Base-by-base conservation (phyloP, 2,797 vertebrate genomes). In the Centroberyx gerrardi region DNA sequence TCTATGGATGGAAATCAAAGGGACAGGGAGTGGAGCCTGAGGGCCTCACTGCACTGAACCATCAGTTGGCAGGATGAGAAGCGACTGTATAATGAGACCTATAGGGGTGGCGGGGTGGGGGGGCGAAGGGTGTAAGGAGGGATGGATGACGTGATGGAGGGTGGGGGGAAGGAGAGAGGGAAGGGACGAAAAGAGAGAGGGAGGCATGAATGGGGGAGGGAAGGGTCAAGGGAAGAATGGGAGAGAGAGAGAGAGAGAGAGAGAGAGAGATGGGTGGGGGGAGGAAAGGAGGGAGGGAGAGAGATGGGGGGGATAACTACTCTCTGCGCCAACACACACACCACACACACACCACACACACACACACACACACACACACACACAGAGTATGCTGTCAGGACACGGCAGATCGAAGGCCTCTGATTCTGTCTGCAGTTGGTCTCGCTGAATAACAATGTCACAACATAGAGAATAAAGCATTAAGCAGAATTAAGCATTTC, bases 41-140 rank as follows among this genome's bases (percentile, higher is more conserved):
- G 87, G 90, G 78, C 73, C 59, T 73, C 68, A 22, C 87, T 86
- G 85, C 91, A 91, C 79, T 90, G 68, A 84, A 92, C 91, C 91
- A 92, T 92, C 88, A 91, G 88, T 36, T 80, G 84, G 82, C 72
- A 78, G 87, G 84, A 91, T 80, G 77, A 83, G 80, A 15, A 69
- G 74, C 13, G 68, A 86, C 77, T 72, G 61, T 18, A 59, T 86
- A 87, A 90, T 73, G 76, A 87, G 68, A 69, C 40, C 65, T 44
- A 44, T 44, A 44, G 52, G 18, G 33, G 29, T n/a, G 48, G 8
- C 4, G 48, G 46, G 18, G 46, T 5, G 28, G 29, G 62, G 38
- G n/a, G n/a, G 13, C 2, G 61, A 42, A 12, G 44, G 28, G 28
- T 27, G 1, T 13, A 22, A 2, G 29, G n/a, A 13, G n/a, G 13